A percentile compares a stretch with the other conserved stretches of the same genome.
These are phyloP conservation scores for Alviniconcha marisindica DNA, from an alignment of 1,140 invertebrate species.

Conservation along the genomic window DNA sequence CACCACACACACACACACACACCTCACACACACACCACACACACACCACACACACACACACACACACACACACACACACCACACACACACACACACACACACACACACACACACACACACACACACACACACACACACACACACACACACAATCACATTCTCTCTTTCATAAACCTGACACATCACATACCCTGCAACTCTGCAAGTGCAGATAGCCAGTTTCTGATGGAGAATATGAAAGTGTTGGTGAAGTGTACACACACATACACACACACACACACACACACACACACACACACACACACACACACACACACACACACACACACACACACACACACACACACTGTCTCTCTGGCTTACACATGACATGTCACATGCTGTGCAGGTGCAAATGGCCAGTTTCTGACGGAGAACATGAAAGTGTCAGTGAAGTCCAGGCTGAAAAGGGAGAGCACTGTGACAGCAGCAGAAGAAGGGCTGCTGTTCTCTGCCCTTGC, in stretches of 20 bases:
- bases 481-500: constrained; percentile 53
- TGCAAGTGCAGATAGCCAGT: constrained; percentile 6
- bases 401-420: constrained; percentile 29
- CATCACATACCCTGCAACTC: not conserved
- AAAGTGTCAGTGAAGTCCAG: constrained; percentile 37
- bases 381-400: constrained; percentile 10
- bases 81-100: constrained; percentile 16
- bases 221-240: constrained; percentile 35
- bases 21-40: too few species aligned
- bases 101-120: constrained; percentile 17
- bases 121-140: constrained; percentile 17
- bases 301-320: constrained; percentile 17
- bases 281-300: constrained; percentile 17
- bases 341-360: not conserved
- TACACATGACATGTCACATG: not conserved
- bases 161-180: not conserved
- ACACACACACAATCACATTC: not conserved
- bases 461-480: constrained; percentile 47
- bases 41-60: too few species aligned
- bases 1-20: too few species aligned
- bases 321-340: constrained; percentile 17
- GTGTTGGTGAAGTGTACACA: not conserved
- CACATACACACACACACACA: constrained; percentile 5
- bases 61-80: not conserved
- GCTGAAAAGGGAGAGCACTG: constrained; percentile 52